These are phyloP conservation scores for Sinella curviseta DNA, from an alignment of 1,140 invertebrate species.

Conservation along the genomic window DNA sequence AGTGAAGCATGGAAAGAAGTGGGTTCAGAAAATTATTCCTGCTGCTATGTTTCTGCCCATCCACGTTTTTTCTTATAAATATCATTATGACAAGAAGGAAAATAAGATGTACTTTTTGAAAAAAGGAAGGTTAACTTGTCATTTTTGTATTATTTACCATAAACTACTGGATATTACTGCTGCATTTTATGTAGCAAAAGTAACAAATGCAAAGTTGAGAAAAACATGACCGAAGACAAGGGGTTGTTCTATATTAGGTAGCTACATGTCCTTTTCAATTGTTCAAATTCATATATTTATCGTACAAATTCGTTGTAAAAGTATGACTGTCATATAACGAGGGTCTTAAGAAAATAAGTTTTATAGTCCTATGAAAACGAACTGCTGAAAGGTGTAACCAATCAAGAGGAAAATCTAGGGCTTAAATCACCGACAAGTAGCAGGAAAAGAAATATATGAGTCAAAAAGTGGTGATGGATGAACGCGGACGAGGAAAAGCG, in stretches of 20 bases:
- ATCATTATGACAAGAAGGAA: slow-evolving; percentile 16
- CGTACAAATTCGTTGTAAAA: not conserved
- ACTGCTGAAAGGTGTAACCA: not conserved
- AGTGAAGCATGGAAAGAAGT: not conserved
- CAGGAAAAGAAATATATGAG: not conserved
- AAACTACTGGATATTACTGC: not conserved
- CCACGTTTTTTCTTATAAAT: not conserved
- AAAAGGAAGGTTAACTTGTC: slow-evolving; percentile 21
- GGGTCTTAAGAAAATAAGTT: not conserved
- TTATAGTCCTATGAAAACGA: not conserved
- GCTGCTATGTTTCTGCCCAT: not conserved
- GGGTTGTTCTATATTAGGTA: not conserved
- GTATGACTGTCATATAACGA: not conserved
- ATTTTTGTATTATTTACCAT: not conserved
- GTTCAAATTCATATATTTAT: not conserved
- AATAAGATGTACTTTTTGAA: slow-evolving; percentile 15
- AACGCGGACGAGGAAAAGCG: slow-evolving; percentile 5
- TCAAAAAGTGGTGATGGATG: slow-evolving; percentile 17
- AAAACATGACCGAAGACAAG: not conserved
- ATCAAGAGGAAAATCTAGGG: slow-evolving; percentile 12
- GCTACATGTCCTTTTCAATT: not conserved
- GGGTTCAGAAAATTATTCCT: not conserved
- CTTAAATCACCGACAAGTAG: not conserved
- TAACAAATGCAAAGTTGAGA: slow-evolving; percentile 2
- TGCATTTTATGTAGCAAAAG: not conserved